Evolutionary conservation across 2,888 invertebrate genomes (phyloP).

Genomic region (Ophion costatus): DNA sequence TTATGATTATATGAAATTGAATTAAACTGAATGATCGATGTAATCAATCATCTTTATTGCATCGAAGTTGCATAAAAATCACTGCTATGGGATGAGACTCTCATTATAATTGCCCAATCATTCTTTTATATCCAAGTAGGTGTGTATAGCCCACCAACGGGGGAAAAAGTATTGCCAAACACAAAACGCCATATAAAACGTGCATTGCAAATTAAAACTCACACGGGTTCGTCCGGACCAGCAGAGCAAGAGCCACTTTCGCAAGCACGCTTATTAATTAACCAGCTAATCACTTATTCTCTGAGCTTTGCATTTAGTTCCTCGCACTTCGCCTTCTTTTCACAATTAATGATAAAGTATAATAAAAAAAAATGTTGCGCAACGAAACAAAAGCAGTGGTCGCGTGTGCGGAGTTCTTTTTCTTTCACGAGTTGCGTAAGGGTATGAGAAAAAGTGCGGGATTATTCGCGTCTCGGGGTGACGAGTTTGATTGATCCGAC

Average conservation of each 20-base stretch:
- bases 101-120: neutral
- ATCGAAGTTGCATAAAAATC: too few species aligned
- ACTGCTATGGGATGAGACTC: too few species aligned
- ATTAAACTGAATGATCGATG: too few species aligned
- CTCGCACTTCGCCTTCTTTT: neutral
- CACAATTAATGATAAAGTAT: neutral
- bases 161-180: neutral
- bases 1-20: too few species aligned
- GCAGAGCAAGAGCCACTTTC: neutral
- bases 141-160: neutral
- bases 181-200: neutral
- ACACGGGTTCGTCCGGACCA: neutral
- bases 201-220: neutral
- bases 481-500: conserved; percentile 41
- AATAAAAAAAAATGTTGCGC: neutral
- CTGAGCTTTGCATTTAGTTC: neutral
- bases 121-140: neutral
- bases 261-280: neutral
- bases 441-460: neutral
- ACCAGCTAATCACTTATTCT: neutral
- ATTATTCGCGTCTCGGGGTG: conserved; percentile 16
- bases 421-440: conserved; percentile 24
- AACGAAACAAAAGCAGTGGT: neutral
- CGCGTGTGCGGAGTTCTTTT: conserved; percentile 15
- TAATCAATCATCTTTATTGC: too few species aligned